Conservation (phyloP, 2,888 invertebrate genomes). For the Sussaba pulchella region DNA sequence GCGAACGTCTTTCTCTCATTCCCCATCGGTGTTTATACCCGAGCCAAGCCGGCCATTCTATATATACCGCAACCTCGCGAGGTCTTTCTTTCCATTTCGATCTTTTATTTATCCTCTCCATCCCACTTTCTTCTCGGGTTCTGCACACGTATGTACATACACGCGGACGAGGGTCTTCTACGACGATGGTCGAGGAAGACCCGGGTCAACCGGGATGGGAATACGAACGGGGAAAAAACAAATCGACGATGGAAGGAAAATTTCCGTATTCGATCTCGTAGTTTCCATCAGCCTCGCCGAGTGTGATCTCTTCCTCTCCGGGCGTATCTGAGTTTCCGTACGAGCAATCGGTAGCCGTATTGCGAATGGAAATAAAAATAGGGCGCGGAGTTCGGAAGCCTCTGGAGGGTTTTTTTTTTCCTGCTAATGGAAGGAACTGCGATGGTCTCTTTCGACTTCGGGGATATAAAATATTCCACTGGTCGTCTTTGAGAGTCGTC, state of each 20-base stretch:
- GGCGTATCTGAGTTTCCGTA: neutral
- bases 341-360: slow-evolving; percentile 27
- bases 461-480: neutral
- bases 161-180: neutral
- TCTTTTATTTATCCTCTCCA: neutral
- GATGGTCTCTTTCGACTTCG: neutral
- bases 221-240: slow-evolving; percentile 12
- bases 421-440: neutral
- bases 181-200: slow-evolving; percentile 38
- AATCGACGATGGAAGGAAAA: slow-evolving; percentile 41
- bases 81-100: slow-evolving; percentile 10
- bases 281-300: slow-evolving; percentile 48
- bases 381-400: slow-evolving; percentile 11
- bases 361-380: slow-evolving; percentile 19
- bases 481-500: neutral
- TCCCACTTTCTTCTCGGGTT: slow-evolving; percentile 4
- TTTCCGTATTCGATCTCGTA: slow-evolving; percentile 26
- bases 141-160: neutral
- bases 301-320: neutral
- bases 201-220: slow-evolving; percentile 44
- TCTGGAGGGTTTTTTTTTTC: no score
- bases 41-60: slow-evolving; percentile 3
- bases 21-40: neutral
- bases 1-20: slow-evolving; percentile 7
- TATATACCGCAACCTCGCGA: slow-evolving; percentile 2